A percentile compares a stretch with the other conserved stretches of the same genome.
These are phyloP conservation scores for Dromaius novaehollandiae DNA, from an alignment of 2,113 vertebrate species.

Conservation along the genomic window DNA sequence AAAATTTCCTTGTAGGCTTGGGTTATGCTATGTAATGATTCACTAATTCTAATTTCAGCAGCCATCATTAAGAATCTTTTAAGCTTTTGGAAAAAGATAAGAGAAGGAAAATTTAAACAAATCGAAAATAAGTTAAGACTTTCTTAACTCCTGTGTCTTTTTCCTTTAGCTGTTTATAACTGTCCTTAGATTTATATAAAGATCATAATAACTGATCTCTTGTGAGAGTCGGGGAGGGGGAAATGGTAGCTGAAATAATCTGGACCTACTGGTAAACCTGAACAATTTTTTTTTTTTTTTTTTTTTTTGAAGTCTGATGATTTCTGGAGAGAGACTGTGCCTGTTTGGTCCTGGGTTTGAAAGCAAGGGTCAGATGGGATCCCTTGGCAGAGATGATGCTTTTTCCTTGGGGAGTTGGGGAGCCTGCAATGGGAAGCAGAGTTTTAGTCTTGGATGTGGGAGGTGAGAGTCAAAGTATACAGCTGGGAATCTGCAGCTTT, in stretches of 20 bases:
- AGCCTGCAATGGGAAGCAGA: not conserved
- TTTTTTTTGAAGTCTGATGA: accelerated
- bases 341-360: not conserved
- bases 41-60: not conserved
- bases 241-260: not conserved
- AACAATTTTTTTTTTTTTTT: not conserved
- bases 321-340: not conserved
- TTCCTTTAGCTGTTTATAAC: not conserved
- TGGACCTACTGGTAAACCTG: not conserved
- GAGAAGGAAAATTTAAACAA: not conserved
- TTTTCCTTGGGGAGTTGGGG: not conserved
- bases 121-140: not conserved
- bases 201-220: not conserved
- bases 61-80: not conserved
- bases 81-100: not conserved
- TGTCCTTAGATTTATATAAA: not conserved
- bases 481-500: not conserved
- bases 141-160: not conserved
- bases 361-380: not conserved
- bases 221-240: not conserved
- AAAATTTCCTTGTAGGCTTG: not conserved
- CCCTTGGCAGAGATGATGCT: not conserved
- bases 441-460: not conserved
- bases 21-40: not conserved
- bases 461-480: not conserved